Evolutionary conservation across 2,797 vertebrate species (phyloP).

Genomic region (Cyclopterus lumpus): DNA sequence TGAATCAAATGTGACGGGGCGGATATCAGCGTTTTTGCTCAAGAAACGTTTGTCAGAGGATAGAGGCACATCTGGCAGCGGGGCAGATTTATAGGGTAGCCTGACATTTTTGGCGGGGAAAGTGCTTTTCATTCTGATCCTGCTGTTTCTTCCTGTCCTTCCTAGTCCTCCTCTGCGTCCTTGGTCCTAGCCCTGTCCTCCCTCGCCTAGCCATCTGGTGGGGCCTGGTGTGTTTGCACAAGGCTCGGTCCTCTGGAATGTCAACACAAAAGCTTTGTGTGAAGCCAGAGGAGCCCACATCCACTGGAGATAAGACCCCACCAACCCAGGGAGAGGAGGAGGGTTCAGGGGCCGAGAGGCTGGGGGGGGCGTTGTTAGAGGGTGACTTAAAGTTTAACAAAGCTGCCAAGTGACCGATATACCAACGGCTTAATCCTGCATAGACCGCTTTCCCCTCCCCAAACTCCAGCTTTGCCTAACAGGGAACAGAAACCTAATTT

Average conservation of each 20-base stretch:
- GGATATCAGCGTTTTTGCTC: constrained; percentile 4
- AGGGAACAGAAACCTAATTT: constrained; percentile 14
- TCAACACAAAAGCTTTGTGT: constrained; percentile 82
- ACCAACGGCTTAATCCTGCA: constrained; percentile 44
- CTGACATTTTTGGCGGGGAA: constrained; percentile 53
- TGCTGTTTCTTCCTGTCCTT: constrained; percentile 52
- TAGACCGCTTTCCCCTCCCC: constrained; percentile 30
- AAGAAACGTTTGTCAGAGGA: constrained; percentile 7
- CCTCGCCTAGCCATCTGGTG: constrained; percentile 73
- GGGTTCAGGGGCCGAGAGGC: constrained; percentile 36
- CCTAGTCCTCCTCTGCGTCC: constrained; percentile 53
- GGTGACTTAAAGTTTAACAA: constrained; percentile 70
- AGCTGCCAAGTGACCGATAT: constrained; percentile 57
- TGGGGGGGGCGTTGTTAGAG: constrained; percentile 34
- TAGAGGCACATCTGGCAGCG: constrained; percentile 30
- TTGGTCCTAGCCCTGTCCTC: constrained; percentile 59
- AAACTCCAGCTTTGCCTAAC: constrained; percentile 11
- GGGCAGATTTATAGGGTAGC: constrained; percentile 13
- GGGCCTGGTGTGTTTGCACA: constrained; percentile 81
- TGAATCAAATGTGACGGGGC: background rate
- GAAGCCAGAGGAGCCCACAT: constrained; percentile 77
- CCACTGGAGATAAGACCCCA: constrained; percentile 76
- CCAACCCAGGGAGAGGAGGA: constrained; percentile 48
- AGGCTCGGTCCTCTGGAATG: constrained; percentile 84
- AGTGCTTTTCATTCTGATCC: constrained; percentile 34